Conservation (phyloP, 2,797 vertebrate genomes). For the Limosa lapponica region DNA sequence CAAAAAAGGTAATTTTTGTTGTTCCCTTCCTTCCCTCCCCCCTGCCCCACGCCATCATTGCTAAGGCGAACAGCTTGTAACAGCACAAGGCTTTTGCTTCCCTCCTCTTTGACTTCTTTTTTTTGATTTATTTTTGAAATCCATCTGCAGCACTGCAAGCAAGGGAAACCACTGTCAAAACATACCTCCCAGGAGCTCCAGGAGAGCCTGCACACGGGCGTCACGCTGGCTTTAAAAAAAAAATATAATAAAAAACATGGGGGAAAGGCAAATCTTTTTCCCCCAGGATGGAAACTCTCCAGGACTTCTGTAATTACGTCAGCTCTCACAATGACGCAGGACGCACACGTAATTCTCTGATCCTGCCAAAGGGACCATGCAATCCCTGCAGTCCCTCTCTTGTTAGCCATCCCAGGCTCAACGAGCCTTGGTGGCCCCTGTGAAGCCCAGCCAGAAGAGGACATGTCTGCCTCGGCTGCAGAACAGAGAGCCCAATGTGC, state of each 20-base stretch:
- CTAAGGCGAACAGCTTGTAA: neutral
- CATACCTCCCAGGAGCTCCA: neutral
- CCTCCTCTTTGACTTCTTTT: neutral
- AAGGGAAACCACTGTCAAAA: neutral
- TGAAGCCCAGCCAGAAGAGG: neutral
- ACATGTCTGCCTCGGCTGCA: neutral
- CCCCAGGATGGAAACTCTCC: neutral
- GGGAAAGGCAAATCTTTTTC: neutral
- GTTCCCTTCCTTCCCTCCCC: too few relatives aligned
- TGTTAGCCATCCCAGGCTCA: fast-evolving
- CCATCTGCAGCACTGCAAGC: neutral
- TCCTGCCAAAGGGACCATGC: fast-evolving
- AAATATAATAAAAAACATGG: neutral
- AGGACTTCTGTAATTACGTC: neutral
- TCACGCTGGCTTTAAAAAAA: fast-evolving
- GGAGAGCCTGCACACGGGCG: neutral
- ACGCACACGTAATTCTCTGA: neutral
- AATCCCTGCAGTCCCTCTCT: neutral
- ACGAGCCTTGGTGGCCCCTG: fast-evolving
- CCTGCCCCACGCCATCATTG: too few relatives aligned
- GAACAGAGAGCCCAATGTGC: fast-evolving
- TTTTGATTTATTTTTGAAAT: neutral
- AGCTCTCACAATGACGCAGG: fast-evolving
- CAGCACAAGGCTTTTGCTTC: neutral
- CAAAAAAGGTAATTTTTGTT: neutral